A percentile compares a stretch with the other conserved stretches of the same genome.
phyloP scores from a whole-genome alignment of 1,140 invertebrate species.

The Zaprionus kolodkinae region DNA sequence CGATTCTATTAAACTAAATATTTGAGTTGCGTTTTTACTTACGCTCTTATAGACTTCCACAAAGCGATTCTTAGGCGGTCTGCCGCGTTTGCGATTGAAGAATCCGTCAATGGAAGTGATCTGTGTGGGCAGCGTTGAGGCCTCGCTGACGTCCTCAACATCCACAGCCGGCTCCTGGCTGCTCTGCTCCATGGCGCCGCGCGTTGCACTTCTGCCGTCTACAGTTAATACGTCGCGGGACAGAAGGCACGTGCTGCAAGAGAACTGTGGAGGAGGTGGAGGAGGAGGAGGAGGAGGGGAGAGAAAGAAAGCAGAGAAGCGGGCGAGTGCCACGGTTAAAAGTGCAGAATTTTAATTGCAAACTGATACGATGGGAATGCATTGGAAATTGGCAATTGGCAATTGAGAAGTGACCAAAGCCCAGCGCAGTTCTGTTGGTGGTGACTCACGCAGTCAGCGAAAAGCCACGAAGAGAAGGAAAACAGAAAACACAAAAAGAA shows the following conservation, averaged over 20 bases:
- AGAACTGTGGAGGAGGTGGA: background rate
- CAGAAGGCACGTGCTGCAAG: background rate
- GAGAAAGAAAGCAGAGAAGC: background rate
- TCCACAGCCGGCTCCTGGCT: conserved; percentile 12
- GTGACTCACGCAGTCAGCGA: conserved; percentile 43
- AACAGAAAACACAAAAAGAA: background rate
- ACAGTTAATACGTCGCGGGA: too few species aligned
- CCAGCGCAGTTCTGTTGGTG: background rate
- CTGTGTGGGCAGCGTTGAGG: conserved; percentile 54
- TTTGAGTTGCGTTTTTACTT: conserved; percentile 82
- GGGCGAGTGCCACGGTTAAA: conserved; percentile 1
- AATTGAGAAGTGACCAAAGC: conserved; percentile 13
- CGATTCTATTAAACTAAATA: background rate
- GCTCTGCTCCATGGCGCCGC: conserved; percentile 29
- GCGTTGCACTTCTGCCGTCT: background rate
- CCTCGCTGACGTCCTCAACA: conserved; percentile 32
- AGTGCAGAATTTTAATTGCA: conserved; percentile 40
- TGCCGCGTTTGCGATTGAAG: conserved; percentile 94
- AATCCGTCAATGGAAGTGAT: conserved; percentile 83
- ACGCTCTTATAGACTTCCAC: conserved; percentile 94
- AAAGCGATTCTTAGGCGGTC: conserved; percentile 95
- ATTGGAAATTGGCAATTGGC: conserved; percentile 21
- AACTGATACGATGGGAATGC: conserved; percentile 51
- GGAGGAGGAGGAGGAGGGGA: background rate
- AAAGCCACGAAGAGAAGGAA: conserved; percentile 10